A percentile compares a stretch with the other conserved stretches of the same genome.
Evolutionary conservation across 92 coral and sea anemone species (phyloP).

Genomic region (Phymanthus crucifer): DNA sequence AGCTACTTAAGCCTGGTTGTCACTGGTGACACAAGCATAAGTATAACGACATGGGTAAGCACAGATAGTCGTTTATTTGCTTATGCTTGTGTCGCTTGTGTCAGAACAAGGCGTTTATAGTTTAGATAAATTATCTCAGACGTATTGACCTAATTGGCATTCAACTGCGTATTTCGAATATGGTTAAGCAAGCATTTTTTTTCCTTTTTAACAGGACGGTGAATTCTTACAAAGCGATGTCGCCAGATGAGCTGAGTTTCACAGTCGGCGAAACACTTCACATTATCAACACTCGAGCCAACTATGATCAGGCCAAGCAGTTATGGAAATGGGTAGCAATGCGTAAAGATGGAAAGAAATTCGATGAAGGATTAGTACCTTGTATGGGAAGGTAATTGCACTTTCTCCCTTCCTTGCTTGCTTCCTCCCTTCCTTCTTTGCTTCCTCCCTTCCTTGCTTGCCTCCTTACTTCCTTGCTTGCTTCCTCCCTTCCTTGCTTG

Average conservation of each 20-base stretch:
- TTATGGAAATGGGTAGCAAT: conserved; percentile 97
- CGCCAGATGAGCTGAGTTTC: conserved; percentile 79
- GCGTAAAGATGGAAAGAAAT: conserved; percentile 80
- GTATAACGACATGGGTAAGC: no score
- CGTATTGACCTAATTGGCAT: no score
- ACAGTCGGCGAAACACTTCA: conserved; percentile 93
- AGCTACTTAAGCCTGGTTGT: no score
- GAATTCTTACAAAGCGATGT: conserved; percentile 78
- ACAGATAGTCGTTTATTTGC: no score
- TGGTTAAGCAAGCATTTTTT: not conserved
- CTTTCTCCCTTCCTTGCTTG: not conserved
- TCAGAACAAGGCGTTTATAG: no score
- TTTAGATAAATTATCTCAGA: no score
- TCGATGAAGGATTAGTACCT: conserved; percentile 90
- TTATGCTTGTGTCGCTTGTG: no score
- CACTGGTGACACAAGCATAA: no score
- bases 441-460: no score
- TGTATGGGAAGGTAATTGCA: conserved; percentile 86
- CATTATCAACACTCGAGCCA: conserved; percentile 93
- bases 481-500: not conserved
- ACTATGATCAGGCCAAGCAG: conserved; percentile 85
- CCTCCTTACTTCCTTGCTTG: not conserved
- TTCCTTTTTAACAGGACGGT: conserved; percentile 59
- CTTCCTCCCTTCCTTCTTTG: not conserved
- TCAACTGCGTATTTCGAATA: no score